Evolutionary conservation across 2,797 vertebrate genomes (phyloP), one percentile per base, ranked within the genome.

Genomic region (Sciurus carolinensis): DNA sequence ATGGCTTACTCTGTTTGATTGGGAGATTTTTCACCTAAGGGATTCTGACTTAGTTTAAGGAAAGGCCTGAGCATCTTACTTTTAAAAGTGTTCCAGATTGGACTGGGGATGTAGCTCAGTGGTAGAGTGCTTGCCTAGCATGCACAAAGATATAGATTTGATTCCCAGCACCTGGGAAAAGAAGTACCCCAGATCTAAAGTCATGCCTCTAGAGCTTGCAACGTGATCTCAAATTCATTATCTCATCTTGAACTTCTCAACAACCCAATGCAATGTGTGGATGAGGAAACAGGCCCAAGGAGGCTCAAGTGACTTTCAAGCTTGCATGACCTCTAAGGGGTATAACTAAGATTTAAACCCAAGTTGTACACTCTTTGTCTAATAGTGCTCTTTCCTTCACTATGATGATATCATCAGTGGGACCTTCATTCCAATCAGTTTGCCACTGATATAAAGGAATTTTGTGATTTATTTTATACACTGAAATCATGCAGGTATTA

Each of bases 281-380:
- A 17, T 80, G 64, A 87, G 57, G 33, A 87, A 90, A 79, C 17
- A 90, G 4, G 28, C 33, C 67, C 10, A 80, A 44, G 44, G 71
- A 79, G 44, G 44, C 30, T 77, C 64, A 54, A 47, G 42, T 30
- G 90, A 69, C 57, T 90, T 97, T 93, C 5, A n/a, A n/a, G 83
- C 71, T n/a, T 50, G 39, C 30, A 17, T 39, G 44, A 30, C 15
- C 44, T 71, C 2, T 44, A 64, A 76, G 4, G 22, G 28, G 20
- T 24, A 59, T 33, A 90, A 39, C 30, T 76, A 66, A 76, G n/a
- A 76, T 76, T 52, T 76, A 82, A 67, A 82, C 3, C n/a, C 33
- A 90, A 57, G 54, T 62, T 76, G 39, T 47, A 33, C 47, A 62
- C 15, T 57, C 67, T 69, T 50, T 22, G 71, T 47, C 54, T 26